Conservation (phyloP, 35 echinoderm and acorn worm genomes). For the Ophioderma brevispina region DNA sequence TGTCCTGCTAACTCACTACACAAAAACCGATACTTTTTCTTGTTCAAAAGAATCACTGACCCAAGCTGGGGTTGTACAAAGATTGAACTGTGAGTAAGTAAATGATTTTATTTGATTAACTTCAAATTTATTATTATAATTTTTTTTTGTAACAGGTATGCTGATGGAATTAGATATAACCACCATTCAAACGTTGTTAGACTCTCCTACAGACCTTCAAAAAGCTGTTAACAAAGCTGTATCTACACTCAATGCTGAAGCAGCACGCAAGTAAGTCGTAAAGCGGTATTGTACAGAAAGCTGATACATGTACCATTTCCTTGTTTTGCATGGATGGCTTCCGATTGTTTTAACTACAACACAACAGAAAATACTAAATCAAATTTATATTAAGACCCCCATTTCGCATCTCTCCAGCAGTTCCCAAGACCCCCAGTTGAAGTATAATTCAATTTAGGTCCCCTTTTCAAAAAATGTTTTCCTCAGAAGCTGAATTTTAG, state of each 20-base stretch:
- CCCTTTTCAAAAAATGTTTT: no score
- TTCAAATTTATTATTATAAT: no score
- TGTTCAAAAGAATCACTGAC: neutral
- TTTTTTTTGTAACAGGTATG: conserved; percentile 42
- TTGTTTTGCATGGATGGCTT: neutral
- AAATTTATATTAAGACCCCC: neutral
- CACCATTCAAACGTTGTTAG: conserved; percentile 6
- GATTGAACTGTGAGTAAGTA: neutral
- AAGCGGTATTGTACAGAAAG: neutral
- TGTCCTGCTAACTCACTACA: no score
- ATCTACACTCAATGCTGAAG: neutral
- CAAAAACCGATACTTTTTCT: neutral
- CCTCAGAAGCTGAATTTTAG: no score
- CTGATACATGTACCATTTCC: neutral
- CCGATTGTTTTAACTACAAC: neutral
- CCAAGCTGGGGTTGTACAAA: neutral
- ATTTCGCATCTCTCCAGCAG: no score
- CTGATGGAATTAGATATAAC: conserved; percentile 41
- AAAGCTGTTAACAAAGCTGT: conserved; percentile 50
- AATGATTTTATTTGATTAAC: neutral
- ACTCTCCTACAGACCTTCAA: conserved; percentile 34
- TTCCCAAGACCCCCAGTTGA: no score
- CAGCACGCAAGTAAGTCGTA: neutral
- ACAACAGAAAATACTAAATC: neutral
- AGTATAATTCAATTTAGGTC: no score